Evolutionary conservation across 1,140 invertebrate species (phyloP), one percentile per base, ranked within the genome.

Genomic region (Dendroctonus ponderosae): DNA sequence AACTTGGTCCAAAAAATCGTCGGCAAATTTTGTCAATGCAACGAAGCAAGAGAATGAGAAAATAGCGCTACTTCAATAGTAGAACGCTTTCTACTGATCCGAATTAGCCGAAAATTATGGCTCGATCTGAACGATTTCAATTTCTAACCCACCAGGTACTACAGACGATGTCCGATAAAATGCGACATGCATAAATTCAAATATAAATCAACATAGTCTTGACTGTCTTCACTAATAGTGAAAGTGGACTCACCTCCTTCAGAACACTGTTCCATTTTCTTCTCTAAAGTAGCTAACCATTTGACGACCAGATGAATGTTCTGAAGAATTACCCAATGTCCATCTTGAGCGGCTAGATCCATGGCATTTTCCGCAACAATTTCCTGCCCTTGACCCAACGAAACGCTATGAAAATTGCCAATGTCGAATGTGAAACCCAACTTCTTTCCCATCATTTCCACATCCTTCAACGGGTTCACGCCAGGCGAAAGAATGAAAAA

Each of bases 401-500:
- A 96, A 5, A 98, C 90, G 74, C 93, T 96, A 78, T 97, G 93
- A 75, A 97, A 93, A 77, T 94, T 96, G 52, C 86, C 85, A 65
- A 86, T 85, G 67, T 93, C 91, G 11, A 85, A 85, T 0, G 89
- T 90, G 72, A 90, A 96, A n/a, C 91, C 91, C 7, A 96, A 72
- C 73, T 88, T 85, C 70, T 86, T 86, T 3, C 92, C 93, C 15
- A 92, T 77, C 61, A 83, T 84, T 78, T 95, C 92, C 1, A 95
- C 91, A 76, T 95, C 92, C 82, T 95, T 94, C 0, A 97, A 79
- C 0, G 95, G 95, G 82, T 98, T 93, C 0, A 97, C 95, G 66
- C 96, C 96, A 8, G 95, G 91, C 0, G 94, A 97, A 11, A 98
- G 81, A 70, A 98, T 96, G 78, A 98, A 98, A 80, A 97, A 97